These are phyloP conservation scores for Oophaga sylvatica DNA, from an alignment of 2,797 vertebrate species.

Conservation along the genomic window DNA sequence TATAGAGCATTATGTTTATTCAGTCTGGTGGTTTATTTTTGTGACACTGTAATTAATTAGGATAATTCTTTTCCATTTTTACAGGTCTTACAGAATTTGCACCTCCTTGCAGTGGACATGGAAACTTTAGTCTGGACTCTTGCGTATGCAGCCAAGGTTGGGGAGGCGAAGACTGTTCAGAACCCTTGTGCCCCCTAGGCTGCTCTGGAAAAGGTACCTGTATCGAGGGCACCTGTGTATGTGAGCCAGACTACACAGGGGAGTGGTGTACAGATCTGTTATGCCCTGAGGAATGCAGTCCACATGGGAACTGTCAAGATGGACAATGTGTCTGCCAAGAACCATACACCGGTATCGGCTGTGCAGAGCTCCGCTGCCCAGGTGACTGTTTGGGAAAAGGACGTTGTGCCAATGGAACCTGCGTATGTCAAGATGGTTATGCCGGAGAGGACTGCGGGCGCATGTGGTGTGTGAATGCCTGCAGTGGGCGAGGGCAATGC, in stretches of 20 bases:
- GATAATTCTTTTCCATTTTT: not conserved
- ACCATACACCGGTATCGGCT: conserved; percentile 87
- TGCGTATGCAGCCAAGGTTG: conserved; percentile 93
- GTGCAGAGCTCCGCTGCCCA: conserved; percentile 85
- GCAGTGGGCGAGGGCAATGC: conserved; percentile 88
- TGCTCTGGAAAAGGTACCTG: conserved; percentile 92
- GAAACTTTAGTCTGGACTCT: conserved; percentile 91
- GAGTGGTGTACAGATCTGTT: conserved; percentile 91
- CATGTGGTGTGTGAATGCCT: conserved; percentile 87
- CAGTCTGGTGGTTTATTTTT: not conserved
- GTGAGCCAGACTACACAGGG: conserved; percentile 89
- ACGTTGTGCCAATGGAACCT: conserved; percentile 86
- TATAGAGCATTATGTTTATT: not conserved
- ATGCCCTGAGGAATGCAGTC: conserved; percentile 89
- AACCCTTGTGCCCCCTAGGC: conserved; percentile 86
- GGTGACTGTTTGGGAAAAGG: conserved; percentile 92
- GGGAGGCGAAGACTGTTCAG: conserved; percentile 94
- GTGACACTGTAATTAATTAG: not conserved
- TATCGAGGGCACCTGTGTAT: conserved; percentile 91
- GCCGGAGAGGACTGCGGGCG: conserved; percentile 88
- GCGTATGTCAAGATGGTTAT: conserved; percentile 87
- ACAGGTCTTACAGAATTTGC: conserved; percentile 79
- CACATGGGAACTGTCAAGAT: conserved; percentile 88
- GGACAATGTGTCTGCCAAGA: conserved; percentile 95
- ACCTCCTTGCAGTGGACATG: conserved; percentile 90